Percentiles rank a stretch among this genome's conserved stretches.
Conservation (phyloP, 2,113 vertebrate species). For the Greenwoodochromis staneri region DNA sequence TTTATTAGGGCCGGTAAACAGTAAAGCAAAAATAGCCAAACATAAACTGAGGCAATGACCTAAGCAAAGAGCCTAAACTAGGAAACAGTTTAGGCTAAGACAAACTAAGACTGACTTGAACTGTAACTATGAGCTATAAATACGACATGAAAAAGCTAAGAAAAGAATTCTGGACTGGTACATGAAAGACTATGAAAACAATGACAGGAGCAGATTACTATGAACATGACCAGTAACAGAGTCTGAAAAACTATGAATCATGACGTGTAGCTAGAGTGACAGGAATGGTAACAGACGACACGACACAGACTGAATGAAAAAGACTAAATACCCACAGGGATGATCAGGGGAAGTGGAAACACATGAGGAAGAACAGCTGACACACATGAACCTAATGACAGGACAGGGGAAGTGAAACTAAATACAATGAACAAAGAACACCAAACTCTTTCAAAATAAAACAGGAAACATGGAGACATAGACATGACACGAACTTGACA, state of each 20-base stretch:
- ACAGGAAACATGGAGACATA: background rate
- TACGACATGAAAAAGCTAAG: background rate
- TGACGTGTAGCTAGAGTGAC: accelerated
- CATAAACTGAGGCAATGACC: background rate
- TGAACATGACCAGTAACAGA: background rate
- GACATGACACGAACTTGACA: accelerated
- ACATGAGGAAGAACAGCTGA: background rate
- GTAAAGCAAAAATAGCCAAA: background rate
- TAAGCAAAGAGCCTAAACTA: background rate
- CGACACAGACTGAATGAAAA: background rate
- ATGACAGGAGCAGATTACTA: background rate
- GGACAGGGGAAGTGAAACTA: background rate
- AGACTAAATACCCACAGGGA: accelerated
- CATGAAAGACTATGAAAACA: background rate
- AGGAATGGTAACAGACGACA: background rate
- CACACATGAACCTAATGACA: background rate
- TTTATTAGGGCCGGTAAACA: background rate
- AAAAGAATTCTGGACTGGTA: background rate
- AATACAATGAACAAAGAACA: background rate
- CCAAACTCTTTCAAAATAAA: background rate
- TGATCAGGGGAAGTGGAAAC: background rate
- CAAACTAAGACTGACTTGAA: background rate
- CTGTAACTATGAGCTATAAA: background rate
- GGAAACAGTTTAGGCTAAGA: background rate
- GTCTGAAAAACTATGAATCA: background rate